These are phyloP conservation scores for Macrobrachium rosenbergii DNA, from an alignment of 1,140 invertebrate genomes.

Conservation along the genomic window DNA sequence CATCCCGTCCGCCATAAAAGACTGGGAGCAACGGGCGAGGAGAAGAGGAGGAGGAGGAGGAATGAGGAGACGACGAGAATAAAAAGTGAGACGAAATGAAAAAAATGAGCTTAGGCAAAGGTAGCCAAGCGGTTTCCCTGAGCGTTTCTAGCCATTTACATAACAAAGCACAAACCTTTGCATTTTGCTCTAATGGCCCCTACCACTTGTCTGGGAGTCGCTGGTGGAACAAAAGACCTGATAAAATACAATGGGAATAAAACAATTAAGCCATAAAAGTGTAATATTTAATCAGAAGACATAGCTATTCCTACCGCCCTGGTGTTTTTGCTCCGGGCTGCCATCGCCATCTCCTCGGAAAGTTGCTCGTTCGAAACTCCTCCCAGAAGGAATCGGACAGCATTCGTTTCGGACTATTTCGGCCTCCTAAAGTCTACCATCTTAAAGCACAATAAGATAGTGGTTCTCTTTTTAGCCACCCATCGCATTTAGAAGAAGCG, in stretches of 20 bases:
- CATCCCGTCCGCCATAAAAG: too few relatives aligned
- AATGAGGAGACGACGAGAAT: too few relatives aligned
- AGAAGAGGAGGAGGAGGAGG: too few relatives aligned
- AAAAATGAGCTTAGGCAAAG: too few relatives aligned
- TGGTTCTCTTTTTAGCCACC: not conserved
- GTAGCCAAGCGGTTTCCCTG: too few relatives aligned
- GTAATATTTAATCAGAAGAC: conserved; percentile 60
- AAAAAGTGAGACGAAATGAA: too few relatives aligned
- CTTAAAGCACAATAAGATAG: too few relatives aligned
- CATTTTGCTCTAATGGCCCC: conserved; percentile 13
- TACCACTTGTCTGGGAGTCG: conserved; percentile 40
- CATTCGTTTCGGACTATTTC: too few relatives aligned
- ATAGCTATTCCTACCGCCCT: conserved; percentile 28
- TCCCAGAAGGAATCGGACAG: too few relatives aligned
- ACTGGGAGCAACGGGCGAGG: too few relatives aligned
- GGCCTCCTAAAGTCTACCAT: too few relatives aligned
- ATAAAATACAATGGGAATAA: conserved; percentile 60
- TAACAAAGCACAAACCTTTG: conserved; percentile 31
- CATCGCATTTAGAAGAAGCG: too few relatives aligned
- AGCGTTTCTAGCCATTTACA: conserved; percentile 14
- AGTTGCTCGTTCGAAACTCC: not conserved
- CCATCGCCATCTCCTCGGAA: not conserved
- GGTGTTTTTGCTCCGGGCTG: not conserved
- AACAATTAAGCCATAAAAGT: conserved; percentile 59
- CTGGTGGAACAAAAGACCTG: conserved; percentile 53